Conservation (phyloP, 2,888 invertebrate genomes). For the Drosophila pseudotakahashii region DNA sequence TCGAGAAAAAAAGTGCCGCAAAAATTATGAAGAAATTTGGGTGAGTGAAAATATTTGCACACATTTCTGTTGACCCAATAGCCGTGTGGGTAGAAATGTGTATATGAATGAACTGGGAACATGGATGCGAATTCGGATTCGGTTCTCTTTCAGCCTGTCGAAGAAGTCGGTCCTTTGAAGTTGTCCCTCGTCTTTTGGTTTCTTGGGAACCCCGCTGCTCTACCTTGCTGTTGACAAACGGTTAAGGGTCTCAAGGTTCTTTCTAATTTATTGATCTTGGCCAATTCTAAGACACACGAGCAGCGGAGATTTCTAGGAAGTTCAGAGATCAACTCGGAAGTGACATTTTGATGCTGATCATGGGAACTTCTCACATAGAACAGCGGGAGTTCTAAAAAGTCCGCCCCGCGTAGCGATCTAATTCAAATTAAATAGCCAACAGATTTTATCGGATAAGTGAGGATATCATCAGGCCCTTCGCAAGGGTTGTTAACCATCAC, state of each 20-base stretch:
- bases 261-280: conserved; percentile 36
- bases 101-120: conserved; percentile 46
- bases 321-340: conserved; percentile 56
- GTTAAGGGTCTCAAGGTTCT: conserved; percentile 52
- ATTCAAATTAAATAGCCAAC: conserved; percentile 61
- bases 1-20: conserved; percentile 70
- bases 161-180: conserved; percentile 62
- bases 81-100: conserved; percentile 3
- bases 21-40: conserved; percentile 78
- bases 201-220: conserved; percentile 59
- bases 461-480: conserved; percentile 40
- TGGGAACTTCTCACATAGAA: conserved; percentile 52
- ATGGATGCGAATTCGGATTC: conserved; percentile 6
- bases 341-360: conserved; percentile 52
- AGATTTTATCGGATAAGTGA: conserved; percentile 62
- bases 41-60: conserved; percentile 62
- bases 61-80: conserved; percentile 41
- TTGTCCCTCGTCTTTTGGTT: conserved; percentile 43
- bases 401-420: conserved; percentile 26
- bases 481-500: conserved; percentile 40
- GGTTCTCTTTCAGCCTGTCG: conserved; percentile 19
- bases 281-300: conserved; percentile 19
- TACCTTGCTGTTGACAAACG: conserved; percentile 59
- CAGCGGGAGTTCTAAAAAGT: conserved; percentile 48
- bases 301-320: conserved; percentile 37